A percentile compares a stretch with the other conserved stretches of the same genome.
Conservation (phyloP, 2,888 invertebrate genomes). For the Lissonota sp. region DNA sequence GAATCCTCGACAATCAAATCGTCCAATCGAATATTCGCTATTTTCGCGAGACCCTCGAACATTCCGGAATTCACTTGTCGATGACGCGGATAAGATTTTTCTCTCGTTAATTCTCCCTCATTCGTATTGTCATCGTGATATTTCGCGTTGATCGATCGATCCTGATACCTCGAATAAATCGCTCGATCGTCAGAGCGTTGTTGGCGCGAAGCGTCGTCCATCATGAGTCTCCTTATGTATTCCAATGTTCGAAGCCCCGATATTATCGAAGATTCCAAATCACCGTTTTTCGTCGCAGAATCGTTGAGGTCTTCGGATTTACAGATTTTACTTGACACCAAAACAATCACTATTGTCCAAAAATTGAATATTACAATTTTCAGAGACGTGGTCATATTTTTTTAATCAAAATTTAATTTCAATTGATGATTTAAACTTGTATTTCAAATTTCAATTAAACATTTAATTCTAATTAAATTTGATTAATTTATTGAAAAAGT, state of each 20-base stretch:
- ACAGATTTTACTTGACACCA: not conserved
- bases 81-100: conserved; percentile 41
- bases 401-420: not conserved
- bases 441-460: too few relatives aligned
- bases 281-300: not conserved
- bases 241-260: conserved; percentile 44
- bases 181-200: not conserved
- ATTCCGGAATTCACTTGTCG: conserved; percentile 63
- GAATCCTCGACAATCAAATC: conserved; percentile 16
- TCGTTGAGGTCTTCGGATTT: not conserved
- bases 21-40: conserved; percentile 71
- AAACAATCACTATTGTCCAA: not conserved
- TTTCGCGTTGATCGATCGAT: conserved; percentile 6
- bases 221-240: not conserved
- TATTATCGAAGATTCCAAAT: conserved; percentile 23
- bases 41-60: conserved; percentile 72
- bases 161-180: not conserved
- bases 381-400: conserved; percentile 24
- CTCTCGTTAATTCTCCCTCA: not conserved
- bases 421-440: too few relatives aligned
- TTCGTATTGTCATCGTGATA: not conserved
- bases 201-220: conserved; percentile 1
- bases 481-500: too few relatives aligned
- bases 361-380: not conserved
- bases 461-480: too few relatives aligned